phyloP scores from a whole-genome alignment of 1,140 invertebrate genomes.

The Melipona quadrifasciata region DNA sequence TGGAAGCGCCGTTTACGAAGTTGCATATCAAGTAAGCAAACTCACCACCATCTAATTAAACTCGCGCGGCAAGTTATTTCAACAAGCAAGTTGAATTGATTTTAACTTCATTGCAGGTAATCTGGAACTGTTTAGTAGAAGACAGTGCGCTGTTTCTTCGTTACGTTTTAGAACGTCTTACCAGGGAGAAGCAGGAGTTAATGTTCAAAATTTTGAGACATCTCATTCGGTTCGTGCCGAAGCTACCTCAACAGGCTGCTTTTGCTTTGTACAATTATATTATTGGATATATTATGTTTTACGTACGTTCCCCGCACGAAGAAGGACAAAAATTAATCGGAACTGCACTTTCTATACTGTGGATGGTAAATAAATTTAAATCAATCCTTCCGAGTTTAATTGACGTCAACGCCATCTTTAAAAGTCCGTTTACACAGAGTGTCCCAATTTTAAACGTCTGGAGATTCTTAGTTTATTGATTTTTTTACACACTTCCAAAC shows the following conservation, averaged over 20 bases:
- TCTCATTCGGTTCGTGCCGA: constrained; percentile 95
- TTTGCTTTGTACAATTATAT: constrained; percentile 99
- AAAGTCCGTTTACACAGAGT: too few relatives aligned
- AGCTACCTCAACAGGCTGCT: constrained; percentile 97
- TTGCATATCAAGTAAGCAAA: constrained; percentile 89
- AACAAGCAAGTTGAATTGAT: neutral
- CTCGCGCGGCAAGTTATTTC: neutral
- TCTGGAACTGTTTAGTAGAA: constrained; percentile 99
- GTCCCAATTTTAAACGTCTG: too few relatives aligned
- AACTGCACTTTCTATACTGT: constrained; percentile 95
- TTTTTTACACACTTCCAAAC: too few relatives aligned
- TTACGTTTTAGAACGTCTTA: constrained; percentile 97
- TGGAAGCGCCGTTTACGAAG: constrained; percentile 94
- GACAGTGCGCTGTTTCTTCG: constrained; percentile 97
- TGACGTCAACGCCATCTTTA: too few relatives aligned
- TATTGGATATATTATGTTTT: constrained; percentile 99
- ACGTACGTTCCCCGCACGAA: constrained; percentile 96
- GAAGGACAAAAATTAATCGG: constrained; percentile 96
- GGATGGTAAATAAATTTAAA: constrained; percentile 88
- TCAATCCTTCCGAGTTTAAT: neutral
- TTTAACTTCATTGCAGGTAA: constrained; percentile 85
- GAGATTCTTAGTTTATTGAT: too few relatives aligned
- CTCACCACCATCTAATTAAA: neutral
- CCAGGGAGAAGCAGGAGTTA: constrained; percentile 96
- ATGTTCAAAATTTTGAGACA: constrained; percentile 97